These are phyloP conservation scores for Tetramorium alpestre DNA, from an alignment of 1,140 invertebrate genomes.

Conservation along the genomic window DNA sequence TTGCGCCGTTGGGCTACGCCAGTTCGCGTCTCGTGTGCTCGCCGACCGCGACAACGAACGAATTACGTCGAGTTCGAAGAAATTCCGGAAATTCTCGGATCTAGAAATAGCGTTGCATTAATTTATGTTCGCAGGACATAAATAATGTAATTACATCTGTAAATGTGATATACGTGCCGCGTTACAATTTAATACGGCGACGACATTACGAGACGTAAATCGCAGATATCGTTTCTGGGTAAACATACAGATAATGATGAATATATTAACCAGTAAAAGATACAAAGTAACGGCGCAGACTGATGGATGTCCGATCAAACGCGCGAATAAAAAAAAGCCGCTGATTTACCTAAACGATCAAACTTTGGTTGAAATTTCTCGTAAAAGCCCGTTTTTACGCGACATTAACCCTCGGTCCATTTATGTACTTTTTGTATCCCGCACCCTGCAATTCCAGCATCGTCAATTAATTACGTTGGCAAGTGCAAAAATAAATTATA, in stretches of 20 bases:
- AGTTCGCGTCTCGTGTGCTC: slow-evolving; percentile 17
- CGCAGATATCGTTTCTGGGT: not conserved
- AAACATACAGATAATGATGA: not conserved
- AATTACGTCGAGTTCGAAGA: slow-evolving; percentile 29
- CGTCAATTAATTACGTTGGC: slow-evolving; percentile 34
- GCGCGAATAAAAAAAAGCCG: not conserved
- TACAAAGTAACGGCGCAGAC: not conserved
- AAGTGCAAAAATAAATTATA: not conserved
- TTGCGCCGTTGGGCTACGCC: slow-evolving; percentile 28
- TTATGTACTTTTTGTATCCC: slow-evolving; percentile 4
- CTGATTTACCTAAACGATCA: slow-evolving; percentile 25
- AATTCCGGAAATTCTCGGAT: slow-evolving; percentile 27
- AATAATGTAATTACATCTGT: slow-evolving; percentile 55
- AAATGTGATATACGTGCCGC: not conserved
- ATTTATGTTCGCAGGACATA: slow-evolving; percentile 25
- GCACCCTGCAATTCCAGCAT: not conserved
- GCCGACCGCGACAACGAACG: slow-evolving; percentile 10
- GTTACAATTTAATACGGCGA: slow-evolving; percentile 25
- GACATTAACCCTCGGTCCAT: slow-evolving; percentile 19
- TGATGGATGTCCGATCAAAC: slow-evolving; percentile 6
- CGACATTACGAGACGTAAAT: slow-evolving; percentile 40
- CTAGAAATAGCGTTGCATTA: not conserved
- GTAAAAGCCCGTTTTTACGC: slow-evolving; percentile 41
- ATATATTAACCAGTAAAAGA: not conserved
- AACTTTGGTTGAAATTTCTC: slow-evolving; percentile 31